These are phyloP conservation scores for Neopipo cinnamomea DNA, from an alignment of 2,113 vertebrate species.

Conservation along the genomic window DNA sequence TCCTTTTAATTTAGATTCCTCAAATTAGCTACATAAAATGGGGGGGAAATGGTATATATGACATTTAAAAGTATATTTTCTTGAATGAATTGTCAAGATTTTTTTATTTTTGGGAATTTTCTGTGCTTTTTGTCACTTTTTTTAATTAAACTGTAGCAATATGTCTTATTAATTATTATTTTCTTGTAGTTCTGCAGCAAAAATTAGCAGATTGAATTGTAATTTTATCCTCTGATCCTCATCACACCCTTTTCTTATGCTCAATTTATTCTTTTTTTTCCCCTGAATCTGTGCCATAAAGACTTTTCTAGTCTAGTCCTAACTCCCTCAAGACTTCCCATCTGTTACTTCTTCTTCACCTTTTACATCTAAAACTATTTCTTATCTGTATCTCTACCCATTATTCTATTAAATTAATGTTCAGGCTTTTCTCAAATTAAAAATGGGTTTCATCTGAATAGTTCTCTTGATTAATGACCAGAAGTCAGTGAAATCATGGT, in stretches of 20 bases:
- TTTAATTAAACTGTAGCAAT: background rate
- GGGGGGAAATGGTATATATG: background rate
- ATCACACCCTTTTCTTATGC: conserved; percentile 14
- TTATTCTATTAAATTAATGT: background rate
- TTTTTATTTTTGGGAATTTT: background rate
- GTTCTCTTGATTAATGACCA: background rate
- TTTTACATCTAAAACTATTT: conserved; percentile 16
- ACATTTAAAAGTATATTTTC: background rate
- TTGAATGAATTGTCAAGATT: background rate
- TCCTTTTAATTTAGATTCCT: background rate
- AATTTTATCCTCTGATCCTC: conserved; percentile 37
- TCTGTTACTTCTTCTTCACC: conserved; percentile 7
- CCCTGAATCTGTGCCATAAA: background rate
- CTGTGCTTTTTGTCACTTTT: background rate
- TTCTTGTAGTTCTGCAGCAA: background rate
- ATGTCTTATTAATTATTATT: background rate
- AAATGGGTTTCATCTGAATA: background rate
- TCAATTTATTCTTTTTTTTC: background rate
- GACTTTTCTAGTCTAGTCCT: background rate
- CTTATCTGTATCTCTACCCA: background rate
- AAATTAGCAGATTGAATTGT: conserved; percentile 17
- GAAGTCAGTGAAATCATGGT: background rate
- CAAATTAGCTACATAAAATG: background rate
- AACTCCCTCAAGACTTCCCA: conserved; percentile 34
- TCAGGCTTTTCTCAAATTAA: conserved; percentile 9